Percentiles rank a stretch among this genome's conserved stretches.
Evolutionary conservation across 1,140 invertebrate genomes (phyloP).

Genomic region (Ostrea denselamellosa): DNA sequence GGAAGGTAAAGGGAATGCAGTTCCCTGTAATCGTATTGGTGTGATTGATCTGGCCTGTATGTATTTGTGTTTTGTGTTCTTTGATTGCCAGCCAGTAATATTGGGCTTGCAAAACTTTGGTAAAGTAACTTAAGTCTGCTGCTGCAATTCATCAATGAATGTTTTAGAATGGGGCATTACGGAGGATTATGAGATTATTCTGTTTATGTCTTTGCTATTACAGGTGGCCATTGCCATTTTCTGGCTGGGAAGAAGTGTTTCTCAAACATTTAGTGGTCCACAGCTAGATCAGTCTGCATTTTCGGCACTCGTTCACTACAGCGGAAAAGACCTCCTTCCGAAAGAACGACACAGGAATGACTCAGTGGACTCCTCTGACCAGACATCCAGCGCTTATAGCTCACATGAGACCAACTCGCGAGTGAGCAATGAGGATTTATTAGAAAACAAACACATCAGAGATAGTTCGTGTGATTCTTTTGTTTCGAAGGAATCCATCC

Average conservation of each 20-base stretch:
- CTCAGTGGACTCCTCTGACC: conserved; percentile 58
- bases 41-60: background rate
- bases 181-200: conserved; percentile 33
- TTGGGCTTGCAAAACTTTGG: background rate
- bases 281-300: conserved; percentile 74
- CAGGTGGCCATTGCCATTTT: conserved; percentile 76
- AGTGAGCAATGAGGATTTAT: conserved; percentile 40
- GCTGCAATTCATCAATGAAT: conserved; percentile 20
- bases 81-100: background rate
- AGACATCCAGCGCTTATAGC: conserved; percentile 59
- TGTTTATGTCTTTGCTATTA: conserved; percentile 49
- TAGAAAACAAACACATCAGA: conserved; percentile 57
- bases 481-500: conserved; percentile 65
- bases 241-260: conserved; percentile 71
- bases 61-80: conserved; percentile 33
- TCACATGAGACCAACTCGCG: conserved; percentile 50
- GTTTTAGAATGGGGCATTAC: conserved; percentile 9
- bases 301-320: conserved; percentile 68
- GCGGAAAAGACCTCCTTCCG: conserved; percentile 65
- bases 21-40: background rate
- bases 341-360: conserved; percentile 58
- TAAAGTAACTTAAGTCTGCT: conserved; percentile 4
- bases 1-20: conserved; percentile 18
- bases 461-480: conserved; percentile 74
- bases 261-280: conserved; percentile 67